These are phyloP conservation scores for Pelvicachromis taeniatus DNA, from an alignment of 2,113 vertebrate genomes.

Conservation along the genomic window DNA sequence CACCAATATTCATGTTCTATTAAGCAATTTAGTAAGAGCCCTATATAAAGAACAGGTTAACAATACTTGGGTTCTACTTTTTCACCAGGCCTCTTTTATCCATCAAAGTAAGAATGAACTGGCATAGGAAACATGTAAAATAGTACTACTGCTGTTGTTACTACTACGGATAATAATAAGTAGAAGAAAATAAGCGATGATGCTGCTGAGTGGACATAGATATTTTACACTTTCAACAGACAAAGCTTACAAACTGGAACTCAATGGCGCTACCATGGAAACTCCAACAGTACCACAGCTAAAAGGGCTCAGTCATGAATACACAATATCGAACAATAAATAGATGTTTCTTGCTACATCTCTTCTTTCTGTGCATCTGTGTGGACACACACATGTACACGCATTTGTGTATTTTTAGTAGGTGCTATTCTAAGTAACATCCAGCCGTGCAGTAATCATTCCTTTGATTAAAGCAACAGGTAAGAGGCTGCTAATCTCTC, in stretches of 20 bases:
- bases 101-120: background rate
- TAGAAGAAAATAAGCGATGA: fast-evolving
- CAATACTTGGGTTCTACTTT: background rate
- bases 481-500: conserved; percentile 63
- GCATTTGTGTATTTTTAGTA: conserved; percentile 29
- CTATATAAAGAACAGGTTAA: background rate
- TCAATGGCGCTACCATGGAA: background rate
- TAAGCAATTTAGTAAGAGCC: background rate
- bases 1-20: conserved; percentile 17
- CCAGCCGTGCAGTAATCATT: conserved; percentile 49
- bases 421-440: conserved; percentile 47
- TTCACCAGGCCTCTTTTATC: fast-evolving
- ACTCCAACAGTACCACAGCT: background rate
- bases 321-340: conserved; percentile 4
- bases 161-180: background rate
- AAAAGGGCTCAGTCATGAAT: background rate
- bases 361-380: background rate
- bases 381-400: background rate
- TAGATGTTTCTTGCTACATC: background rate
- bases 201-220: background rate
- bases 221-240: background rate
- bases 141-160: background rate
- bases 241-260: background rate
- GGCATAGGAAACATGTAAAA: background rate
- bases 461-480: conserved; percentile 65